Percentiles rank a stretch among this genome's conserved stretches.
Evolutionary conservation across 2,113 vertebrate genomes (phyloP).

Genomic region (Monarcha castaneiventris): DNA sequence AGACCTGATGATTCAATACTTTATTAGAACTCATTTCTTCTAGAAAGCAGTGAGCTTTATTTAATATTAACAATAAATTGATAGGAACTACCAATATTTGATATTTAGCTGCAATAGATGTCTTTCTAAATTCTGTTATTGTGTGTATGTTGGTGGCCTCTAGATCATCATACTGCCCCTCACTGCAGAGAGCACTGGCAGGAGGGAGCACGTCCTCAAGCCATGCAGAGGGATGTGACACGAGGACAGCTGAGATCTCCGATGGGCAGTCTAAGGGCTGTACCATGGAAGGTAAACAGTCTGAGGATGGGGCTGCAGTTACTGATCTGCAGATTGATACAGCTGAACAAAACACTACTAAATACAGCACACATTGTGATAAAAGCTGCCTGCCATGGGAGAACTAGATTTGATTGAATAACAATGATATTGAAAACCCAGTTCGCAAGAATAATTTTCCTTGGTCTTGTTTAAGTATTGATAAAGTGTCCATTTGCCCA

Average conservation of each 20-base stretch:
- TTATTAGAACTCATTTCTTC: background rate
- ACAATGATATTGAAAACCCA: background rate
- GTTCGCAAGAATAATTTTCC: background rate
- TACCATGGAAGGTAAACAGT: background rate
- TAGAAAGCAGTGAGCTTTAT: background rate
- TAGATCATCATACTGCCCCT: background rate
- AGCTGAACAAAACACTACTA: background rate
- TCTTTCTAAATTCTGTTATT: background rate
- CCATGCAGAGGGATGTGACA: background rate
- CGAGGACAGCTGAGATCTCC: background rate
- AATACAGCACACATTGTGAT: background rate
- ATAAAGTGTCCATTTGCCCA: background rate
- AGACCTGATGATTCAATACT: background rate
- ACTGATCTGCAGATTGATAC: background rate
- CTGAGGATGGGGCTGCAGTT: background rate
- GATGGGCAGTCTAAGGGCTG: background rate
- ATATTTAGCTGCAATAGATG: background rate
- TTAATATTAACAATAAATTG: background rate
- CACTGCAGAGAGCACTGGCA: background rate
- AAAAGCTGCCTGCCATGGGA: background rate
- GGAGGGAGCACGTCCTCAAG: rapidly evolving
- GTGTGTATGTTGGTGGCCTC: background rate
- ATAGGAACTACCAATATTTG: background rate
- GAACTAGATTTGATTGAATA: background rate
- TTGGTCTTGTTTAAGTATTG: background rate